Conservation (phyloP, 2,797 vertebrate genomes). For the Diplodus puntazzo region DNA sequence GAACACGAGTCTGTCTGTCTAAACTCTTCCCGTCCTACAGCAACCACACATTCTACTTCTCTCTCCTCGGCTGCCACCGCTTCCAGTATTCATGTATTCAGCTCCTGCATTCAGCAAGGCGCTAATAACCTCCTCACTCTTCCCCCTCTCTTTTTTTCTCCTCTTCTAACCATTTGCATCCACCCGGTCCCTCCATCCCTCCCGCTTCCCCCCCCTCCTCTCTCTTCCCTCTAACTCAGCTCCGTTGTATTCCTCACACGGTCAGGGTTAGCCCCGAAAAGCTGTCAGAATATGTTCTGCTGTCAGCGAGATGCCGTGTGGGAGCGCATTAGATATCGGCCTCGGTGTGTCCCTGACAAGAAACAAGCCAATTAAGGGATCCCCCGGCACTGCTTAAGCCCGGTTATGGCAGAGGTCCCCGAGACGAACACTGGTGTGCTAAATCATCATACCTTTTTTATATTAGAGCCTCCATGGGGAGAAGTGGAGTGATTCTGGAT, state of each 20-base stretch:
- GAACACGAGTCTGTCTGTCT: conserved; percentile 36
- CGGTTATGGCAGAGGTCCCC: conserved; percentile 85
- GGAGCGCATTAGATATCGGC: conserved; percentile 80
- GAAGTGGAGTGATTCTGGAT: conserved; percentile 77
- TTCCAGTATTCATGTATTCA: conserved; percentile 73
- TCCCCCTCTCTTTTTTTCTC: conserved; percentile 38
- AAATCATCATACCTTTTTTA: conserved; percentile 82
- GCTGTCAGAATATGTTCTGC: conserved; percentile 80
- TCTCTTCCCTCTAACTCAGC: conserved; percentile 52
- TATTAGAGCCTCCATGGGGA: conserved; percentile 73
- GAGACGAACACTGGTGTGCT: conserved; percentile 76
- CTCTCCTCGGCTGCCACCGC: conserved; percentile 34
- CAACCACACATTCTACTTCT: conserved; percentile 41
- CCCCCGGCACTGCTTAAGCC: conserved; percentile 84
- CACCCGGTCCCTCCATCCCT: conserved; percentile 26
- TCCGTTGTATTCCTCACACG: conserved; percentile 67
- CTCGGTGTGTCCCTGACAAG: conserved; percentile 84
- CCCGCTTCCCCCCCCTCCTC: conserved; percentile 1
- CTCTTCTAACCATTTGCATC: conserved; percentile 63
- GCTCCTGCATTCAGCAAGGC: conserved; percentile 45
- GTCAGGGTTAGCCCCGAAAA: conserved; percentile 75
- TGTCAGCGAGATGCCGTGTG: conserved; percentile 80
- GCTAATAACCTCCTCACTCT: conserved; percentile 68
- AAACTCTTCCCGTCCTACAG: conserved; percentile 31
- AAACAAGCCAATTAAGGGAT: conserved; percentile 87